A percentile compares a stretch with the other conserved stretches of the same genome.
These are phyloP conservation scores for Aphelenchoides besseyi DNA, from an alignment of 1,140 invertebrate species.

Conservation along the genomic window DNA sequence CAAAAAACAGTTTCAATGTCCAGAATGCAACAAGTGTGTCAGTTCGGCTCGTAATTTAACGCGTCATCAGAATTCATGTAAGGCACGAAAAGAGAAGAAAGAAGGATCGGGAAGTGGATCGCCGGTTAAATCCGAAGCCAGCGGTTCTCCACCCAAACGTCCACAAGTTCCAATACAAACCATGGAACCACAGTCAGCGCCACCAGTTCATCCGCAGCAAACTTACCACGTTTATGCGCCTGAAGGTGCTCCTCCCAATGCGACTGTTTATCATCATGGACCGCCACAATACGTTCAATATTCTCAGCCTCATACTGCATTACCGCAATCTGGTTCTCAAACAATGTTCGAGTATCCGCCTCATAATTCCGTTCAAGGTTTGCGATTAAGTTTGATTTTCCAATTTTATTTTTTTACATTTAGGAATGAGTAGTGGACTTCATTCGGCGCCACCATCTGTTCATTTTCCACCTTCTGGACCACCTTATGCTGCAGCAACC, in stretches of 20 bases:
- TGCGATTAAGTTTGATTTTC: neutral
- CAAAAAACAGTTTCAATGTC: constrained; percentile 17
- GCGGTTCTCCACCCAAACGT: constrained; percentile 8
- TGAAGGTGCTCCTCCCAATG: neutral
- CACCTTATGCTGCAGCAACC: neutral
- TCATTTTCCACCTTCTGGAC: neutral
- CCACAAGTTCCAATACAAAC: neutral
- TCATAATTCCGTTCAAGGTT: neutral
- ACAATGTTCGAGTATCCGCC: constrained; percentile 16
- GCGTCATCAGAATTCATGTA: constrained; percentile 14
- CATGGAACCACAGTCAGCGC: constrained; percentile 1
- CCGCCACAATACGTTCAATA: neutral
- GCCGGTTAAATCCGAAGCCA: constrained; percentile 1
- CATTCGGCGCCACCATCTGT: constrained; percentile 20
- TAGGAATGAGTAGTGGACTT: constrained; percentile 17
- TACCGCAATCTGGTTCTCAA: neutral
- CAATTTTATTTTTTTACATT: neutral
- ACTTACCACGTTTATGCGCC: neutral
- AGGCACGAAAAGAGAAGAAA: constrained; percentile 5
- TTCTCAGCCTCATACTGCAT: neutral
- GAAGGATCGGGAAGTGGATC: neutral
- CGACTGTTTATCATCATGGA: neutral
- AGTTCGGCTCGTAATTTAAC: constrained; percentile 14
- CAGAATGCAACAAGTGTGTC: constrained; percentile 15
- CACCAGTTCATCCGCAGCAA: neutral